Evolutionary conservation across 1,140 invertebrate species (phyloP).

Genomic region (Euborellia annulipes): DNA sequence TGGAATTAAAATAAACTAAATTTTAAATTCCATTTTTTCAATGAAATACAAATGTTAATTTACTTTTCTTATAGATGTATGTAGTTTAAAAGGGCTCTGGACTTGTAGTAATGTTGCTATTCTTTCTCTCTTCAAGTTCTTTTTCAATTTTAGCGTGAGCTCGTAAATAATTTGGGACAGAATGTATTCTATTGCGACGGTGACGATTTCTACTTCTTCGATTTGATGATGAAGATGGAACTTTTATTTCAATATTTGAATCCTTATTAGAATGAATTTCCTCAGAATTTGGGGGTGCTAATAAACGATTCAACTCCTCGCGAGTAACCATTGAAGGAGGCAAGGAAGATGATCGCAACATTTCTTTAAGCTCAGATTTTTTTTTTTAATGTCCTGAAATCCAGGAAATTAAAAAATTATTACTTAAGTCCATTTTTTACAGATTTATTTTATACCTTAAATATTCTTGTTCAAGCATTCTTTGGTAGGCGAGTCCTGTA

Average conservation of each 20-base stretch:
- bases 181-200: conserved; percentile 23
- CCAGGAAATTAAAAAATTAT: no score
- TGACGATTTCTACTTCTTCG: conserved; percentile 25
- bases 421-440: no score
- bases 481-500: conserved; percentile 48
- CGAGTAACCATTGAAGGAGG: conserved; percentile 51
- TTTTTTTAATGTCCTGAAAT: conserved; percentile 40
- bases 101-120: conserved; percentile 35
- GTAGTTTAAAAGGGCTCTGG: conserved; percentile 33
- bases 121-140: conserved; percentile 25
- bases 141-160: conserved; percentile 21
- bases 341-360: conserved; percentile 43
- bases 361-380: conserved; percentile 47
- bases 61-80: conserved; percentile 28
- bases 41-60: conserved; percentile 11
- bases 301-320: conserved; percentile 29
- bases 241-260: background rate
- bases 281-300: background rate
- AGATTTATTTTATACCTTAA: conserved; percentile 47
- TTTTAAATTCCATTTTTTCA: no score
- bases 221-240: conserved; percentile 26
- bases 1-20: background rate
- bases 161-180: conserved; percentile 11
- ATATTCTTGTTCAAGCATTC: conserved; percentile 51
- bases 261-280: background rate